Percentiles rank a stretch among this genome's conserved stretches.
These are phyloP conservation scores for Colletes collaris DNA, from an alignment of 2,888 invertebrate genomes.

Conservation along the genomic window DNA sequence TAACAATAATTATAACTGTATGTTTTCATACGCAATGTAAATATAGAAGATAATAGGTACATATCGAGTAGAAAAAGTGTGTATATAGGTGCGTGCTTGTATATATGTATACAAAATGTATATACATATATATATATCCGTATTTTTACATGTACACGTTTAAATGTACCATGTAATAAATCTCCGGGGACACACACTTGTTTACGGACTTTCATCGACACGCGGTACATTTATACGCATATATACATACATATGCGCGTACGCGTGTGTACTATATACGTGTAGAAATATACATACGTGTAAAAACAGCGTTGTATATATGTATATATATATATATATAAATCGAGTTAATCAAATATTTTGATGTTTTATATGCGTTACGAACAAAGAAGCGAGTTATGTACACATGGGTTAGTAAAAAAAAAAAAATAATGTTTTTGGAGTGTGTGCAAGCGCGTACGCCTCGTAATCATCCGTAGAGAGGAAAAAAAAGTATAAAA, in stretches of 20 bases:
- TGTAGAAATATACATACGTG: background rate
- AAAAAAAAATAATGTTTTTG: constrained; percentile 58
- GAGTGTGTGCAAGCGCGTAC: constrained; percentile 66
- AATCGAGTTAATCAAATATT: constrained; percentile 76
- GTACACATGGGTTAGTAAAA: constrained; percentile 82
- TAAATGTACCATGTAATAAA: constrained; percentile 33
- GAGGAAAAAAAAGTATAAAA: background rate
- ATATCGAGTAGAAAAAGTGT: constrained; percentile 51
- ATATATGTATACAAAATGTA: constrained; percentile 35
- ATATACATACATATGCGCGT: constrained; percentile 19
- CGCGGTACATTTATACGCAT: constrained; percentile 38
- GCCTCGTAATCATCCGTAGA: constrained; percentile 31
- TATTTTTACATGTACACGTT: constrained; percentile 19
- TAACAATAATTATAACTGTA: constrained; percentile 61
- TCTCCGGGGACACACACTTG: constrained; percentile 21
- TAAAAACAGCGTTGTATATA: constrained; percentile 26
- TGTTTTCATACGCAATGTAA: constrained; percentile 66
- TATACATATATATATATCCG: constrained; percentile 27
- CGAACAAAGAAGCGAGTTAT: constrained; percentile 83
- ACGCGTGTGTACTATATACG: background rate
- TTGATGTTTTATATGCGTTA: constrained; percentile 76
- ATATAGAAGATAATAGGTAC: constrained; percentile 53
- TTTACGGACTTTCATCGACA: constrained; percentile 22
- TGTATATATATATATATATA: constrained; percentile 44
- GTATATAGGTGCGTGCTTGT: constrained; percentile 34